phyloP scores from a whole-genome alignment of 2,113 vertebrate genomes.

The Nannospalax galili region DNA sequence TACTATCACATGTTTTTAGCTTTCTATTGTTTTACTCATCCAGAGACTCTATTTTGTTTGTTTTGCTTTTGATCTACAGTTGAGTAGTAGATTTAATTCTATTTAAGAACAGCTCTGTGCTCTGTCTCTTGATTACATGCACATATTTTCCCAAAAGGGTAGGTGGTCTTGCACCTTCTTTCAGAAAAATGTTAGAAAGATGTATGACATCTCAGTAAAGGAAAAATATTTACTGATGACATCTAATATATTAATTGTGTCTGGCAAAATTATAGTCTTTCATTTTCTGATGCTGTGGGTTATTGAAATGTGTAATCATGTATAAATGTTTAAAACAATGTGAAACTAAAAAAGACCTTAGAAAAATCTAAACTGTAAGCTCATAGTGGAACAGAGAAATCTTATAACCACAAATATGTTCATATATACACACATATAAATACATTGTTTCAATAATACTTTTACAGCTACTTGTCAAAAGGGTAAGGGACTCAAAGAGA shows the following conservation, averaged over 20 bases:
- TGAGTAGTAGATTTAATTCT: background rate
- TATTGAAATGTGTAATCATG: background rate
- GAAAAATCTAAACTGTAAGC: slow-evolving; percentile 11
- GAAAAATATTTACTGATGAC: background rate
- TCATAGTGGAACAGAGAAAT: background rate
- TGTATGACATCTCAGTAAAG: background rate
- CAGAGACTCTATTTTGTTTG: background rate
- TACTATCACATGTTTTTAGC: background rate
- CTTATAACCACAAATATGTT: background rate
- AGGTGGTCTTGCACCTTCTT: background rate
- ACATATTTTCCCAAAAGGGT: background rate
- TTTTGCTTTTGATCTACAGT: slow-evolving; percentile 2
- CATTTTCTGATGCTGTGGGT: background rate
- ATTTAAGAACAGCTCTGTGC: background rate
- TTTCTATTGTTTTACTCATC: background rate
- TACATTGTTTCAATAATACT: background rate
- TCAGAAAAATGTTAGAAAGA: background rate
- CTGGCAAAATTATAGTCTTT: background rate
- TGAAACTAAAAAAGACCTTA: background rate
- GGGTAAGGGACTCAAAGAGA: background rate
- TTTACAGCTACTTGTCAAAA: background rate
- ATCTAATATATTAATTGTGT: background rate
- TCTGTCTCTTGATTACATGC: background rate
- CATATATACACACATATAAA: background rate
- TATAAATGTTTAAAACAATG: background rate